Evolutionary conservation across 2,888 invertebrate species (phyloP).

Genomic region (Coremacera marginata): DNA sequence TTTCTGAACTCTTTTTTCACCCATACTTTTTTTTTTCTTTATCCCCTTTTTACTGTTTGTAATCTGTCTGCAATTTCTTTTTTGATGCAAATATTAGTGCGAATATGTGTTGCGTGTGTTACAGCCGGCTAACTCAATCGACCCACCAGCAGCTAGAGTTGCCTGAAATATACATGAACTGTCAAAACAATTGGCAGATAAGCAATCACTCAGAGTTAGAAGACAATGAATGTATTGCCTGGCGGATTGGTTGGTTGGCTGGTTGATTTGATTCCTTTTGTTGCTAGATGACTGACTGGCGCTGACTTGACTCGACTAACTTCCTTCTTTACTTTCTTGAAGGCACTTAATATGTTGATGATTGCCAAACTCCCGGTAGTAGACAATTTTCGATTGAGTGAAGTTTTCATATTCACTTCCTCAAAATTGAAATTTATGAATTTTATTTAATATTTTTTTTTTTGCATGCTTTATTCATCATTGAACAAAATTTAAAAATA

Average conservation of each 20-base stretch:
- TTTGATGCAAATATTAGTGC: slow-evolving; percentile 27
- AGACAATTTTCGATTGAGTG: no score
- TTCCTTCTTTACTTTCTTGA: no score
- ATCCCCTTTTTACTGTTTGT: not conserved
- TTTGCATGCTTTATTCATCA: no score
- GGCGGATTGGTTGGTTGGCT: not conserved
- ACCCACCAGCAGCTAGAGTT: not conserved
- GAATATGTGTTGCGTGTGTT: slow-evolving; percentile 26
- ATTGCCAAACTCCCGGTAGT: no score
- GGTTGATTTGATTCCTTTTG: not conserved
- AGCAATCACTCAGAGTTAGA: slow-evolving; percentile 21
- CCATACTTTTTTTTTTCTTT: not conserved
- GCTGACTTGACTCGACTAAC: no score
- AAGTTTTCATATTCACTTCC: no score
- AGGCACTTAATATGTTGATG: no score
- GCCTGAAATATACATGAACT: not conserved
- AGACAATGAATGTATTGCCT: slow-evolving; percentile 7
- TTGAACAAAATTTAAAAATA: no score
- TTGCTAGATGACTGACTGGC: not conserved
- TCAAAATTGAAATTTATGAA: no score
- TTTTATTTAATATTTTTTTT: no score
- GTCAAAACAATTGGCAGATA: slow-evolving; percentile 32
- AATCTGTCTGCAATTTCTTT: slow-evolving; percentile 21
- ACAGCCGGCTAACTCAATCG: not conserved
- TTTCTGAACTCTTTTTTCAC: not conserved